Evolutionary conservation across 2,888 invertebrate genomes (phyloP), one percentile per base, ranked within the genome.

Genomic region (Diploptera punctata): DNA sequence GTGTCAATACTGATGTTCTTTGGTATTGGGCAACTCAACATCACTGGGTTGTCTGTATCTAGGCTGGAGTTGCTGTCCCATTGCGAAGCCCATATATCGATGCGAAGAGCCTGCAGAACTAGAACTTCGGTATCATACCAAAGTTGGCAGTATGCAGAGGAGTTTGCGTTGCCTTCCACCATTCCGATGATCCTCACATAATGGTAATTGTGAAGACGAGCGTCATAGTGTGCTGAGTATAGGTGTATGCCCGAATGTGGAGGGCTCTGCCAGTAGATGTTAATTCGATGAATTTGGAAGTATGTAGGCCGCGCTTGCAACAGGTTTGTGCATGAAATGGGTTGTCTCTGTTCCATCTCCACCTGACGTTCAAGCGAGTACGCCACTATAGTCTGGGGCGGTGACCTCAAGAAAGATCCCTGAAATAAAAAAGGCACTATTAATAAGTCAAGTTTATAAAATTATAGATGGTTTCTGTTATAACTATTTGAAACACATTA

Each of bases 11-110:
- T 78, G 19, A 84, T 79, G 33, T 84, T 80, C 71, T 82, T 82
- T n/a, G 87, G 87, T 75, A 90, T 79, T 74, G 88, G 87, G 80
- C 91, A 91, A 1, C 90, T 89, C 24, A 91, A 82, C 49, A 91
- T 83, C 49, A 89, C 82, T 1, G 91, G 90, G 70, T 88, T 87
- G 78, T 83, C 85, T 5, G 71, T 68, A 21, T 73, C 71, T 4
- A 61, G 24, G 61, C 81, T 80, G 7, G 76, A 69, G 16, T 67
- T 54, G 10, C 49, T 44, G 73, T 89, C 87, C 90, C 90, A 90
- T 77, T 87, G 84, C 74, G 86, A 84, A 82, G 87, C 84, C 90
- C 90, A 90, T 77, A 91, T 89, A 78, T 88, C 87, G 54, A 86
- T 83, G 52, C 86, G 83, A 75, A 86, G 85, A 0, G 89, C 88